Base-by-base conservation (phyloP, 2,888 invertebrate genomes). In the Caenorhabditis sp. region DNA sequence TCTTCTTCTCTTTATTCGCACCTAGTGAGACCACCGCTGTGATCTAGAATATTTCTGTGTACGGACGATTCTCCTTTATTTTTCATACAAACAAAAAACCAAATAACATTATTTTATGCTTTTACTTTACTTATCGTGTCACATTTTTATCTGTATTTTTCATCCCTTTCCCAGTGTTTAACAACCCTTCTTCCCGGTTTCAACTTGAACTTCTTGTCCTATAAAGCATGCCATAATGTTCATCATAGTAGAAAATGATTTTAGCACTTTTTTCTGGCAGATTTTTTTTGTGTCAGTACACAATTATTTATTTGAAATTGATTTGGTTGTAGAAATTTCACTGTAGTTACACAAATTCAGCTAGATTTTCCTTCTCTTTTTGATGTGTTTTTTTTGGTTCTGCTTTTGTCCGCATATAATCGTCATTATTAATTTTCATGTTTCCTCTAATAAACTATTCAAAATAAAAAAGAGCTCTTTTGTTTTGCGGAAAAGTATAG, bases 11-110 rank as follows among this genome's bases (percentile, higher is more conserved):
- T 26, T 51, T 24, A 43, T 23, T 31, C 31, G 50, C 66, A 59
- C 71, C 63, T 71, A 71, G 71, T 71, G 71, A 71, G 53, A 64
- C 53, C 57, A 27, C 27, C 57, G 64, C 69, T 69, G 69, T 69
- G 69, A 69, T 69, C 65, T 69, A 69, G 69, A 27, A 27, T 55
- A 17, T 55, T 55, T 17, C 19, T 55, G 26, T 27, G n/a, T 55
- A 55, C 55, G 55, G 55, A 26, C 26, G 14, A 26, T 12, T n/a
- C n/a, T 21, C 19, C 2, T 53, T 21, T 53, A 14, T 53, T 53
- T 21, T 53, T 17, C 36, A 36, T 8, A 8, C 43, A 31, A 6
- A 31, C 31, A 31, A 31, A 31, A 31, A 31, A 31, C 31, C 31
- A 4, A n/a, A n/a, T n/a, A n/a, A 4, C 31, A 31, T 17, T 43